Evolutionary conservation across 2,797 vertebrate genomes (phyloP).

Genomic region (Sebastes minor): DNA sequence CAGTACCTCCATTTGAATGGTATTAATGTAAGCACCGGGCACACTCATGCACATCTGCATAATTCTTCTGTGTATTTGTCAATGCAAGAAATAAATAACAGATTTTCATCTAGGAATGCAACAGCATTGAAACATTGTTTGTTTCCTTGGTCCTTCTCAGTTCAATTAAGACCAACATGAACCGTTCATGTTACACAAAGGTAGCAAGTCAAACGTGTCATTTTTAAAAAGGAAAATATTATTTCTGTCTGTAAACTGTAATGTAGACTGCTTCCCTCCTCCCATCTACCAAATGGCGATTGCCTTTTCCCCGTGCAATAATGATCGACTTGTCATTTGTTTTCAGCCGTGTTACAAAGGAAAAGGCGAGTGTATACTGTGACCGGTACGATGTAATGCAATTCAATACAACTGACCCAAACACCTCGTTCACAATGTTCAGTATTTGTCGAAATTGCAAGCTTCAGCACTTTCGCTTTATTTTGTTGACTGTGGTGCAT

Average conservation of each 20-base stretch:
- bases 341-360: constrained; percentile 3
- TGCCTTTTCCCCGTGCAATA: constrained; percentile 27
- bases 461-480: background rate
- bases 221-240: background rate
- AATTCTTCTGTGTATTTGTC: constrained; percentile 32
- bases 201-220: background rate
- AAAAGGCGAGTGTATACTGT: constrained; percentile 11
- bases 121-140: constrained; percentile 4
- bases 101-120: background rate
- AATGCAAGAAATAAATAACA: constrained; percentile 12
- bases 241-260: background rate
- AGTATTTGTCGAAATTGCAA: background rate
- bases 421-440: background rate
- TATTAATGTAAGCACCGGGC: constrained; percentile 47
- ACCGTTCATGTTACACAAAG: background rate
- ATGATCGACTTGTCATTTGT: constrained; percentile 25
- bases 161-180: background rate
- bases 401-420: background rate
- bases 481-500: background rate
- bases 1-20: constrained; percentile 40
- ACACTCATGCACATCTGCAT: constrained; percentile 51
- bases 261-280: background rate
- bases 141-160: background rate
- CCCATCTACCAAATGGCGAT: constrained; percentile 13
- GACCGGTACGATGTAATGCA: background rate